Conservation (phyloP, 2,888 invertebrate genomes). For the Drosophila yooni region DNA sequence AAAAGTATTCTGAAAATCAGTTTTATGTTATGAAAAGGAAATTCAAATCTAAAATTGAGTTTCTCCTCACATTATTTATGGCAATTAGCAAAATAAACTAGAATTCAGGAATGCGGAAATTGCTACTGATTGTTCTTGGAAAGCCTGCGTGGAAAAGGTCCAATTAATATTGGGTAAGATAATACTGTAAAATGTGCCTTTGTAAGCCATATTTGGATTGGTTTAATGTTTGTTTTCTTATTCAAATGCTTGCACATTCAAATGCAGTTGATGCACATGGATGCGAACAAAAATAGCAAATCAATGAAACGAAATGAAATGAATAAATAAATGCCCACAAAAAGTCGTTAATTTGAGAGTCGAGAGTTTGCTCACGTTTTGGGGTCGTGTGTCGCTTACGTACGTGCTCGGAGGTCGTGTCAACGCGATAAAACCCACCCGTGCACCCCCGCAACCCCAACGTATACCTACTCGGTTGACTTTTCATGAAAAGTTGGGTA, state of each 20-base stretch:
- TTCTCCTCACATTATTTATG: not conserved
- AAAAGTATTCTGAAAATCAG: not conserved
- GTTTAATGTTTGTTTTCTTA: not conserved
- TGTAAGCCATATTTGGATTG: not conserved
- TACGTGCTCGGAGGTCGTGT: constrained; percentile 46
- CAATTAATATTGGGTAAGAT: not conserved
- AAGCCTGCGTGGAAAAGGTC: not conserved
- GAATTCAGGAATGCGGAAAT: not conserved
- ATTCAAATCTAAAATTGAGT: not conserved
- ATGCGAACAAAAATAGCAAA: constrained; percentile 9
- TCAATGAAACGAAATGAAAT: constrained; percentile 3
- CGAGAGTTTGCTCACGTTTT: constrained; percentile 60
- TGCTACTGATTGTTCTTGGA: not conserved
- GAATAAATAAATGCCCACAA: constrained; percentile 35
- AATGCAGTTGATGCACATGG: constrained; percentile 26
- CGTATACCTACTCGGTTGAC: not conserved
- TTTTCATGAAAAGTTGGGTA: constrained; percentile 30
- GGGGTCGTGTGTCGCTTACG: constrained; percentile 48
- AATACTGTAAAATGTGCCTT: not conserved
- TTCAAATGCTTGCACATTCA: constrained; percentile 8
- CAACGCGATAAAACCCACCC: constrained; percentile 4
- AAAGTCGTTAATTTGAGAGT: constrained; percentile 51
- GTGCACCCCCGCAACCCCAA: not conserved
- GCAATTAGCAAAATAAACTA: not conserved
- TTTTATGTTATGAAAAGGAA: not conserved